These are phyloP conservation scores for Sminthurinus aureus DNA, from an alignment of 2,888 invertebrate genomes.

Conservation along the genomic window DNA sequence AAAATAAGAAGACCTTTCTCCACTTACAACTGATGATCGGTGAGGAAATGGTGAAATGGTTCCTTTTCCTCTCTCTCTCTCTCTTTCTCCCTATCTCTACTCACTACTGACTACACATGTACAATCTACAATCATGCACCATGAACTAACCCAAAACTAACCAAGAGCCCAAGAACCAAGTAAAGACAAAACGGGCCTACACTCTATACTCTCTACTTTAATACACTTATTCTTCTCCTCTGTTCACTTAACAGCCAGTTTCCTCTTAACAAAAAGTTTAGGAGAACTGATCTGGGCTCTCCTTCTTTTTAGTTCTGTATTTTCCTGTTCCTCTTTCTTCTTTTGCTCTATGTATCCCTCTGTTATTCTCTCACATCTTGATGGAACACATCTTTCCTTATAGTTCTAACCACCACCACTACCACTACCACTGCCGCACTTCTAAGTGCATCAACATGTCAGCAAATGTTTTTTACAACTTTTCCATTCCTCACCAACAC, in stretches of 20 bases:
- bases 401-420: neutral
- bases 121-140: neutral
- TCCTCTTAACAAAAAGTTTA: neutral
- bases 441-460: slow-evolving; percentile 5
- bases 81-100: neutral
- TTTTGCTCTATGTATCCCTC: too few species aligned
- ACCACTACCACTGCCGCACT: too few species aligned
- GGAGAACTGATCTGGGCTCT: neutral
- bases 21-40: slow-evolving; percentile 3
- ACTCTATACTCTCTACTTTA: too few species aligned
- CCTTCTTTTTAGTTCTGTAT: neutral
- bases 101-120: too few species aligned
- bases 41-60: too few species aligned
- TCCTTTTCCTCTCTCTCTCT: too few species aligned
- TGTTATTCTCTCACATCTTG: neutral
- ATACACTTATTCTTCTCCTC: slow-evolving; percentile 8
- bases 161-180: neutral
- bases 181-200: slow-evolving; percentile 8
- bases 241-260: neutral
- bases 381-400: neutral
- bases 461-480: slow-evolving; percentile 7
- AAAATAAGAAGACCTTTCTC: slow-evolving; percentile 10
- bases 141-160: neutral
- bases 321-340: too few species aligned
- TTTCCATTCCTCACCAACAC: neutral